Evolutionary conservation across 1,140 invertebrate species (phyloP), one percentile per base, ranked within the genome.

Genomic region (Metaphire vulgaris): DNA sequence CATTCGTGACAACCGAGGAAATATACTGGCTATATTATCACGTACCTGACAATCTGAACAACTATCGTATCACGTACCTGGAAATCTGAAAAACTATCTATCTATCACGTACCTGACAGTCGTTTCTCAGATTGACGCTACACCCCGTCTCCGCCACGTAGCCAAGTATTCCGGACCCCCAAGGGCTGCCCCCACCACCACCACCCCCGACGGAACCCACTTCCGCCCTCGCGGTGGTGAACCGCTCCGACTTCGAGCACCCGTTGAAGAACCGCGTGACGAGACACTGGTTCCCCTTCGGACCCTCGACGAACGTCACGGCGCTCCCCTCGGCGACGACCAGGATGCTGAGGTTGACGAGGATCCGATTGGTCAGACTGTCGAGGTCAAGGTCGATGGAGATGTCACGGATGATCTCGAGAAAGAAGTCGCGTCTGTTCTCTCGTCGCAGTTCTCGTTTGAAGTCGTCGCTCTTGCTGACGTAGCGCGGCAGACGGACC

Each of bases 361-460:
- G 86, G 41, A 86, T 85, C 76, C 88, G 87, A 32, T 85, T 82
- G 6, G 87, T 87, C 33, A 88, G 80, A 6, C 83, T 85, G 78
- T 83, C 85, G 1, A 87, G 82, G 77, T 88, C 86, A 29, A 88
- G 80, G 74, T 88, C 87, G 33, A 86, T 86, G 21, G 87, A 86
- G 72, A 88, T 86, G 77, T 88, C 87, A 67, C 87, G 81, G 1
- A 88, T 86, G 65, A 86, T 85, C 68, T 86, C 83, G 31, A 88
- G 80, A 74, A 88, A 87, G 79, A 88, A 88, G 26, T 86, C 84
- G 6, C 86, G 77, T 75, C 87, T 87, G 64, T 87, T 87, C 67
- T 81, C 80, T 2, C 75, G 74, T n/a, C 83, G 68, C 75, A 87
- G 79, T 65, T 87, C 85, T n/a, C 86, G 78, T 78, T 88, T 88